These are phyloP conservation scores for Muntiacus reevesi DNA, from an alignment of 2,113 vertebrate species.

Conservation along the genomic window DNA sequence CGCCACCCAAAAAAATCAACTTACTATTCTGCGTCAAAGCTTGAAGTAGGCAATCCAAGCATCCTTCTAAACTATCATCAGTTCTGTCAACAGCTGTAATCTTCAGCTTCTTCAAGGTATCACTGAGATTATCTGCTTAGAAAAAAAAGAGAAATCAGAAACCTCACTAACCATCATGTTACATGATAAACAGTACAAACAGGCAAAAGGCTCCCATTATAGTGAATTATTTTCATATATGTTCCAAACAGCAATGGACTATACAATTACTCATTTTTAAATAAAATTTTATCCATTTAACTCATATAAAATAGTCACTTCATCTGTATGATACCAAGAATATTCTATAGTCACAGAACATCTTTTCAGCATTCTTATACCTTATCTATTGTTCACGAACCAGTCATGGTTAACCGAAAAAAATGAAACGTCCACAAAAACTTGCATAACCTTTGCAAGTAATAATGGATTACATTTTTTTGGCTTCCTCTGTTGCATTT, in stretches of 20 bases:
- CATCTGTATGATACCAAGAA: neutral
- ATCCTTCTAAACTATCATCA: slow-evolving; percentile 91
- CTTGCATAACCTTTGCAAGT: neutral
- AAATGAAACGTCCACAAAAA: neutral
- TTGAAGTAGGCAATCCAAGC: slow-evolving; percentile 95
- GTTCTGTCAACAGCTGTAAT: slow-evolving; percentile 87
- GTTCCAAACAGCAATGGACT: neutral
- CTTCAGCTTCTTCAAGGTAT: slow-evolving; percentile 95
- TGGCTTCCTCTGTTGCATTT: neutral
- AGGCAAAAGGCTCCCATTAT: neutral
- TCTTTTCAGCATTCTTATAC: neutral
- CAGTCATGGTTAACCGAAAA: neutral
- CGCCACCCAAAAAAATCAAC: slow-evolving; percentile 63
- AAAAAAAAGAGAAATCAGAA: slow-evolving; percentile 34
- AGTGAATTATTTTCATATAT: neutral
- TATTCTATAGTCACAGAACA: neutral
- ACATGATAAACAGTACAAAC: neutral
- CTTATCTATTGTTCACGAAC: neutral
- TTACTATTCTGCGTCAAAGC: slow-evolving; percentile 95
- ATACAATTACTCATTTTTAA: neutral
- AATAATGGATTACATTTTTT: neutral
- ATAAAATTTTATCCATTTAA: neutral
- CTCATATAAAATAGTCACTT: neutral
- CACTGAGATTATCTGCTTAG: slow-evolving; percentile 91
- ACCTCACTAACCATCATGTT: neutral